Conservation (phyloP, 2,113 vertebrate genomes). For the Plecturocebus donacophilus region DNA sequence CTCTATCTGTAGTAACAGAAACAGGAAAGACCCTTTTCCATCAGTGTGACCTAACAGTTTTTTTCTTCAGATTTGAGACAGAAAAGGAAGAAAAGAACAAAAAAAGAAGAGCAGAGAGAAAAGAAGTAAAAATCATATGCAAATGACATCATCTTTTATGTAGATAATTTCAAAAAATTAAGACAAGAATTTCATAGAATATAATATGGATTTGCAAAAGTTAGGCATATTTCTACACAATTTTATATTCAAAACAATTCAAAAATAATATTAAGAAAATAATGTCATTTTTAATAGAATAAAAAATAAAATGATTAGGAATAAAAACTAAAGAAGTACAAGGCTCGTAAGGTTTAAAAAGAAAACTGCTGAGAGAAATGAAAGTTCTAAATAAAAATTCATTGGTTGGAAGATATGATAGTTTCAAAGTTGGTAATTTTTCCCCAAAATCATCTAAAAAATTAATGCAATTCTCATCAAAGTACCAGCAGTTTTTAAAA, state of each 20-base stretch:
- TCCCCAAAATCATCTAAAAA: background rate
- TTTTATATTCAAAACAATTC: background rate
- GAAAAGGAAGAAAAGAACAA: background rate
- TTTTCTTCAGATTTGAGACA: background rate
- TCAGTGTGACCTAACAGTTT: background rate
- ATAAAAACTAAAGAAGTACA: background rate
- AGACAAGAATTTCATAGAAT: background rate
- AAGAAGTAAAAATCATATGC: background rate
- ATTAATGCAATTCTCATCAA: background rate
- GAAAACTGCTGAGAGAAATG: background rate
- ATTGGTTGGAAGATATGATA: background rate
- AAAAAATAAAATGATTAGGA: background rate
- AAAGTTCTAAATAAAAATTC: background rate
- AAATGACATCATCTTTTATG: background rate
- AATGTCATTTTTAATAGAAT: background rate
- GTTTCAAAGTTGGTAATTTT: background rate
- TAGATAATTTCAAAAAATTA: background rate
- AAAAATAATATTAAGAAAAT: background rate
- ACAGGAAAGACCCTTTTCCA: background rate
- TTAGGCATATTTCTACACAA: background rate
- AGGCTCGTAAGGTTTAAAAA: background rate
- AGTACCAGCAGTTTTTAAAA: too few relatives aligned
- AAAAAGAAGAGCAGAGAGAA: background rate
- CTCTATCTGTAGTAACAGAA: background rate
- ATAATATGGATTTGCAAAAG: background rate